Conservation (phyloP, 2,797 vertebrate species). For the Lophius americanus region DNA sequence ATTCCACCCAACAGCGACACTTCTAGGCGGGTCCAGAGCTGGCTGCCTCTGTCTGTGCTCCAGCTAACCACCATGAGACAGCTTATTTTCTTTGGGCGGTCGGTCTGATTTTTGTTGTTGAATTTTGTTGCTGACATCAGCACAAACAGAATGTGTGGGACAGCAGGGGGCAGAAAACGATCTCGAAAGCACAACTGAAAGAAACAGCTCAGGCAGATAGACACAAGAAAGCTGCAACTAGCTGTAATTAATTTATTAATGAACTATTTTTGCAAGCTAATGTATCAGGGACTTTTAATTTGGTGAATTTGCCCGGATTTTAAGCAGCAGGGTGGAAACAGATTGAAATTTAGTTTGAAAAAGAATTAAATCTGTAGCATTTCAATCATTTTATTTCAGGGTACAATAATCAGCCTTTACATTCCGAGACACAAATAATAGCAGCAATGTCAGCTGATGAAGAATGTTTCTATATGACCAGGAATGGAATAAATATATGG, state of each 20-base stretch:
- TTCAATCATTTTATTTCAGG: neutral
- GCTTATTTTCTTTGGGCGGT: neutral
- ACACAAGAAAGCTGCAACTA: slow-evolving; percentile 2
- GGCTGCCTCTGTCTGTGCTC: slow-evolving; percentile 5
- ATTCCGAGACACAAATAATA: too few relatives aligned
- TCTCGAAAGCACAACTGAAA: slow-evolving; percentile 10
- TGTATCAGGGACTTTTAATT: neutral
- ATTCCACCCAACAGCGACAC: slow-evolving; percentile 15
- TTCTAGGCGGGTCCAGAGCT: slow-evolving; percentile 9
- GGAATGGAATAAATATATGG: too few relatives aligned
- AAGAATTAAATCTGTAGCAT: neutral
- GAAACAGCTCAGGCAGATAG: neutral
- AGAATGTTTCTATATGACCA: too few relatives aligned
- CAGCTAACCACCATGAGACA: slow-evolving; percentile 17
- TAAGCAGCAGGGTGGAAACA: neutral
- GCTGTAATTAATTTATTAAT: neutral
- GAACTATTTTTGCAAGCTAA: too few relatives aligned
- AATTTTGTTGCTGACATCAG: slow-evolving; percentile 18
- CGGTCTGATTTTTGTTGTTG: slow-evolving; percentile 5
- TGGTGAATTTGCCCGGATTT: neutral
- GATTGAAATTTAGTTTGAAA: neutral
- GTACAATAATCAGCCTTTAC: too few relatives aligned
- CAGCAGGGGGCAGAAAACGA: neutral
- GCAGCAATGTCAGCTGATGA: too few relatives aligned
- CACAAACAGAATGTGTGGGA: neutral